A percentile compares a stretch with the other conserved stretches of the same genome.
Evolutionary conservation across 2,888 invertebrate genomes (phyloP).

Genomic region (Synergus japonicus): DNA sequence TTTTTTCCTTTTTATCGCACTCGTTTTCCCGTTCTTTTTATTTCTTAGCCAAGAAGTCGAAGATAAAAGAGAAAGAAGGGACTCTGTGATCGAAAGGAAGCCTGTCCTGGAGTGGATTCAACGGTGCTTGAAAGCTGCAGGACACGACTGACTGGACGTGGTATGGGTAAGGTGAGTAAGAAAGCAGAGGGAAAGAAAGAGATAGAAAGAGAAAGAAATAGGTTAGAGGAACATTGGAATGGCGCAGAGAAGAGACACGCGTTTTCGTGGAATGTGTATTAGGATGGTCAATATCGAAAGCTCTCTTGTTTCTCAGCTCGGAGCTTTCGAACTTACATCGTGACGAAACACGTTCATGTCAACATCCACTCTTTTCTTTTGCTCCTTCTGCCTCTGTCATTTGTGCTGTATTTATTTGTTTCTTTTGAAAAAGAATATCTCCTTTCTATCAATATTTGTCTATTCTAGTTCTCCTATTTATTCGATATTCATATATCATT

Average conservation of each 20-base stretch:
- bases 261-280: conserved; percentile 11
- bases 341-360: not conserved
- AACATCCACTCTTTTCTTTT: not conserved
- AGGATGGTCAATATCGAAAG: conserved; percentile 25
- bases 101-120: conserved; percentile 51
- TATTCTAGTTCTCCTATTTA: not conserved
- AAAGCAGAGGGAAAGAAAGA: conserved; percentile 41
- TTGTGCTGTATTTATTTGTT: conserved; percentile 1
- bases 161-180: conserved; percentile 44
- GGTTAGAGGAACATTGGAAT: conserved; percentile 44
- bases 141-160: conserved; percentile 36
- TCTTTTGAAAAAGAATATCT: not conserved
- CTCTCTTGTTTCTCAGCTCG: not conserved
- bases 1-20: not conserved
- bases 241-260: conserved; percentile 39
- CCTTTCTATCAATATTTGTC: not conserved
- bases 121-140: conserved; percentile 55
- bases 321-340: conserved; percentile 14
- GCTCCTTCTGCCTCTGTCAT: not conserved
- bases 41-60: conserved; percentile 26
- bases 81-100: conserved; percentile 52
- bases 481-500: not conserved
- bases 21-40: conserved; percentile 36
- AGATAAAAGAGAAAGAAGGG: conserved; percentile 40
- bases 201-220: too few species aligned